These are phyloP conservation scores for Ictalurus furcatus DNA, from an alignment of 2,113 vertebrate species.

Conservation along the genomic window DNA sequence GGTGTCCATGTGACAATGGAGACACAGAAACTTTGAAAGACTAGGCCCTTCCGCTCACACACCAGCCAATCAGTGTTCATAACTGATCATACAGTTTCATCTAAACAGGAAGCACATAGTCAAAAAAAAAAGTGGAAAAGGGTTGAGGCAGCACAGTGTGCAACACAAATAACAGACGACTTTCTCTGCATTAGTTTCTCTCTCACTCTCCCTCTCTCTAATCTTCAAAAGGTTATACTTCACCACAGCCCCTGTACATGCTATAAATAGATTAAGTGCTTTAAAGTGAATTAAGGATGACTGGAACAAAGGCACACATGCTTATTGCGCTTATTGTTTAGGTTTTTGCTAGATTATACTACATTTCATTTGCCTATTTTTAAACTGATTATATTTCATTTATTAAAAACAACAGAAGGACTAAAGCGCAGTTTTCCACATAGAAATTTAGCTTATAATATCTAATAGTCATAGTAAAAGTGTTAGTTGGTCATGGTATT, in stretches of 20 bases:
- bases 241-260: neutral
- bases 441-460: neutral
- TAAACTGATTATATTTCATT: neutral
- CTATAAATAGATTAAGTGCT: constrained; percentile 42
- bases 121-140: neutral
- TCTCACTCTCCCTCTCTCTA: neutral
- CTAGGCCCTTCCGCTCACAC: neutral
- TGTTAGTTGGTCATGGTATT: neutral
- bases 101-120: constrained; percentile 18
- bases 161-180: neutral
- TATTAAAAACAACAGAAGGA: neutral
- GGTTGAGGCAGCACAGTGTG: neutral
- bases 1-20: constrained; percentile 23
- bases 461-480: neutral
- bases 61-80: neutral
- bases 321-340: neutral
- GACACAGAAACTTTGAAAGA: neutral
- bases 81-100: neutral
- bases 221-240: constrained; percentile 37
- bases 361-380: neutral
- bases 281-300: constrained; percentile 22
- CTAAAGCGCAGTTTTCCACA: neutral
- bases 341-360: neutral
- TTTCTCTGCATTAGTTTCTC: neutral
- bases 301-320: neutral